Evolutionary conservation across 2,888 invertebrate genomes (phyloP), one percentile per base, ranked within the genome.

Genomic region (Troides aeacus): DNA sequence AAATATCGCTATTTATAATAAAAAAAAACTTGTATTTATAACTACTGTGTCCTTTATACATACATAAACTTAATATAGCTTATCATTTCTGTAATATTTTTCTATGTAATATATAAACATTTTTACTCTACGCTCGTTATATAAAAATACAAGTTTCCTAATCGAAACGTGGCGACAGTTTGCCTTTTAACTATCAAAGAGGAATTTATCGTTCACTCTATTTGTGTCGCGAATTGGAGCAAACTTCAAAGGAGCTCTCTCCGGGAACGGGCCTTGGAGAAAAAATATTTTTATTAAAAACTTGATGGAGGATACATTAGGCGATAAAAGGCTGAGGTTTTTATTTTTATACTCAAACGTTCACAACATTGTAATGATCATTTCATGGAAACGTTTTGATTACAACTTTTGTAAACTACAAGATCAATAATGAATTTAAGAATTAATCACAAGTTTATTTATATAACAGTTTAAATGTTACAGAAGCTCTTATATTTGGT

Each of bases 171-270:
- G 46, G 53, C n/a, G 53, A 53, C 53, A 18, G 53, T 53, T 53
- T 53, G 53, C 53, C n/a, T n/a, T 4, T 53, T 53, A n/a, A 53
- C 53, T 53, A 53, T n/a, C n/a, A n/a, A n/a, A 53, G 53, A 53
- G n/a, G n/a, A 53, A 53, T 53, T 53, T 53, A 7, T 53, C 53
- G 53, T 53, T 53, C n/a, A 53, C n/a, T 53, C 53, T 53, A n/a
- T 53, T 53, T 53, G 53, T 53, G n/a, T 53, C n/a, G 18, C 6
- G 12, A 58, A 58, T 23, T 24, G 23, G 23, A 23, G 10, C 23
- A 12, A 58, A 58, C 57, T 58, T 58, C 57, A 58, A 58, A 58
- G 24, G 23, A 58, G 24, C 10, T 21, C 24, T n/a, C 23, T 5
- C 24, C 10, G 23, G 57, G 23, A 58, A n/a, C 1, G 23, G 12